Evolutionary conservation across 2,888 invertebrate species (phyloP), one percentile per base, ranked within the genome.

Genomic region (Tetanocera ferruginea): DNA sequence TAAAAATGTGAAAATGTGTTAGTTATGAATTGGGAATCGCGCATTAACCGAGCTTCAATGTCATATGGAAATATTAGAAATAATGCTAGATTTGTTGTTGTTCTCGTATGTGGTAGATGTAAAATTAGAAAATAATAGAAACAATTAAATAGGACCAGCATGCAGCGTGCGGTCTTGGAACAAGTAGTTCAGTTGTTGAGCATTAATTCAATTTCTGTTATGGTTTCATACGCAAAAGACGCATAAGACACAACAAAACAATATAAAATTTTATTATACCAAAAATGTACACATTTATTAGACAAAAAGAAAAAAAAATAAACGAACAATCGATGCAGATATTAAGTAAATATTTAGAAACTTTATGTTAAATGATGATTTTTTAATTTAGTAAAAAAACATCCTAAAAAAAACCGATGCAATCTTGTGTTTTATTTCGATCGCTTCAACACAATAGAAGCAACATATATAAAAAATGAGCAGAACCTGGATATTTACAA

Each of bases 341-440:
- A 28, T 66, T 43, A 34, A 66, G 51, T 51, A 51, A 74, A 64
- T 14, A 57, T 51, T 31, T 49, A 51, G 64, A 64, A 31, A 64
- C 43, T 52, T 75, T 75, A 31, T 75, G 66, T 75, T 67, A 75
- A 52, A n/a, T 43, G 62, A 23, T 73, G 49, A 73, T 73, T 62
- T 73, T 43, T 43, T 62, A 62, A 60, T 73, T 73, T 62, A 73
- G 62, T 73, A 73, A 60, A 73, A 57, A 31, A 69, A 43, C 67
- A 69, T 62, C 57, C 28, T 72, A 51, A 60, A 34, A 37, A 73
- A 73, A 73, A 70, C 34, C 67, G 34, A 31, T 57, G 9, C 14
- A 73, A 73, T 62, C 5, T n/a, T 19, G 31, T 31, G 62, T 73
- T 73, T 62, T n/a, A 73, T 73, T 73, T 62, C 5, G 4, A 2